Evolutionary conservation across 2,888 invertebrate genomes (phyloP).

Genomic region (Eulithis testata): DNA sequence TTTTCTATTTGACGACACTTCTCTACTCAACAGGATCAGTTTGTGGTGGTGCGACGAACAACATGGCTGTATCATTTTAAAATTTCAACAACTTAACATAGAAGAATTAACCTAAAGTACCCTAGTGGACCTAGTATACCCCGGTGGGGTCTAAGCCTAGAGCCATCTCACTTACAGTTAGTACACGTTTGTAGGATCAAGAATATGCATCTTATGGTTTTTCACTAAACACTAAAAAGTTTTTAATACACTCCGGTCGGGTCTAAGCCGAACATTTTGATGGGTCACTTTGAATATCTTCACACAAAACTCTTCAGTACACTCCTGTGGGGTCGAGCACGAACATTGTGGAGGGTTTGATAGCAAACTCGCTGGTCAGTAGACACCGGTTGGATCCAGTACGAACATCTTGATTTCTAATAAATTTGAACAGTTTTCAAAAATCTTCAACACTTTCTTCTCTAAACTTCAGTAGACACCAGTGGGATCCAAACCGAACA

Average conservation of each 20-base stretch:
- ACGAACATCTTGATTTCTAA: conserved; percentile 66
- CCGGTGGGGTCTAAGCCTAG: conserved; percentile 69
- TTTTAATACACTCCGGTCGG: conserved; percentile 63
- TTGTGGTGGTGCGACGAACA: conserved; percentile 69
- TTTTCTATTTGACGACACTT: conserved; percentile 74
- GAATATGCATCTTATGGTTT: conserved; percentile 50
- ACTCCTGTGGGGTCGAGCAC: conserved; percentile 77
- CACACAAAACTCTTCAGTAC: conserved; percentile 59
- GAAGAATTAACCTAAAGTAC: conserved; percentile 25
- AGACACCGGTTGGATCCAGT: conserved; percentile 72
- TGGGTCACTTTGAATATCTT: conserved; percentile 48
- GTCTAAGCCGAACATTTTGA: conserved; percentile 63
- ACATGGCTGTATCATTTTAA: conserved; percentile 56
- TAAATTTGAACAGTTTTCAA: conserved; percentile 27
- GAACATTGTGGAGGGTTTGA: conserved; percentile 64
- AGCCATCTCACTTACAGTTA: conserved; percentile 64
- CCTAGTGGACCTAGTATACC: conserved; percentile 57
- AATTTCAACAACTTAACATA: conserved; percentile 27
- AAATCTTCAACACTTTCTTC: conserved; percentile 34
- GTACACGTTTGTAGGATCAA: conserved; percentile 67
- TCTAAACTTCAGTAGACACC: conserved; percentile 68
- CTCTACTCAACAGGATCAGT: conserved; percentile 71
- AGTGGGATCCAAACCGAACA: conserved; percentile 73
- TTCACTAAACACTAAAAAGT: conserved; percentile 55
- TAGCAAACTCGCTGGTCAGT: conserved; percentile 48